phyloP scores from a whole-genome alignment of 2,888 invertebrate species.

The Linyphia triangularis region DNA sequence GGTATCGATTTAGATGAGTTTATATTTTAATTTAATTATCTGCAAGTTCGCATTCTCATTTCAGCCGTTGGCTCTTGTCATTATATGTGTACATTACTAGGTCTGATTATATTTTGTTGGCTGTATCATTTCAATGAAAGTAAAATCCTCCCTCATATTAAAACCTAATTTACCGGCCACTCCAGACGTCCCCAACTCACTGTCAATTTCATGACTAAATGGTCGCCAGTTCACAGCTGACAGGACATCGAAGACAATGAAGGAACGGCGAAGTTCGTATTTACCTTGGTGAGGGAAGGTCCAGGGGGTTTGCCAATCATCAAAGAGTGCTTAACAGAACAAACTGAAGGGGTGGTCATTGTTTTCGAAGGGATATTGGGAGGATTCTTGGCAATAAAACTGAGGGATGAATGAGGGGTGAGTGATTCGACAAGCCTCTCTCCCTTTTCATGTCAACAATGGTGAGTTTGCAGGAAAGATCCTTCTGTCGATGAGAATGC shows the following conservation, averaged over 20 bases:
- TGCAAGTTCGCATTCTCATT: no score
- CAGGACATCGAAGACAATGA: conserved; percentile 14
- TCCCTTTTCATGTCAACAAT: conserved; percentile 2
- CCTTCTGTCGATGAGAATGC: background rate
- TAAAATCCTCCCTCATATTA: background rate
- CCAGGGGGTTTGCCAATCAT: conserved; percentile 63
- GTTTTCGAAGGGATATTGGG: conserved; percentile 71
- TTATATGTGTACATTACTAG: no score
- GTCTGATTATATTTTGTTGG: no score
- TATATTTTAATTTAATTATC: no score
- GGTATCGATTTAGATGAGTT: no score
- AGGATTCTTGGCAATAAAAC: conserved; percentile 70
- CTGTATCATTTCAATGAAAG: background rate
- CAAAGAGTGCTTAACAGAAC: conserved; percentile 70
- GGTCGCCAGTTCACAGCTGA: conserved; percentile 25
- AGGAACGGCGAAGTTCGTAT: conserved; percentile 28
- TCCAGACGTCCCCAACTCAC: background rate
- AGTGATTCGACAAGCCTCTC: conserved; percentile 17
- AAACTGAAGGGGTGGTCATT: conserved; percentile 66
- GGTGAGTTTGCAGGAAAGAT: background rate
- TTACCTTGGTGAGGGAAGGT: conserved; percentile 40
- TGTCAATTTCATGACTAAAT: background rate
- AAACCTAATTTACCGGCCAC: background rate
- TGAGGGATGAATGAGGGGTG: conserved; percentile 18
- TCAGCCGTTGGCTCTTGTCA: no score